Base-by-base conservation (phyloP, 1,140 invertebrate species). In the Gerris buenoi region DNA sequence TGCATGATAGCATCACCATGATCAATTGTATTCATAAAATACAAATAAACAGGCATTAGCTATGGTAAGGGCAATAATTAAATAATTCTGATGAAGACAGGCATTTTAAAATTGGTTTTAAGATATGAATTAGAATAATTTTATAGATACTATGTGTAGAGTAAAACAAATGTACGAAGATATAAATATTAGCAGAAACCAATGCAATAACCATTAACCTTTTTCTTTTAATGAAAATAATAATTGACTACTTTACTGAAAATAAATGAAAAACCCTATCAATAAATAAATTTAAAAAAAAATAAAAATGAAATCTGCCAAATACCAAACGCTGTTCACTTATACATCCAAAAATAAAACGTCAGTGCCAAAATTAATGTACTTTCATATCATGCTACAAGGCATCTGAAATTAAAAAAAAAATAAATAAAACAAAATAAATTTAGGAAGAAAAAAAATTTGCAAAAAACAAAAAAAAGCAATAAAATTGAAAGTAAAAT, bases 281-380 rank as follows among this genome's bases (percentile, higher is more conserved):
- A n/a, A n/a, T n/a, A n/a, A n/a, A n/a, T n/a, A n/a, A n/a, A n/a
- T n/a, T n/a, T n/a, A 46, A 46, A 46, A 46, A 46, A 46, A 46
- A 18, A 46, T 46, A 18, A 46, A 10, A 18, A 46, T 18, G 5
- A 46, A 46, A 46, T 10, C 5, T 46, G 33, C 5, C 18, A 46
- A 46, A 46, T 46, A 46, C 5, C 18, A 46, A 46, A 46, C 18
- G 5, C 18, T 46, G 5, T 46, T 46, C 33, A 46, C 33, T 46
- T 46, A 46, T 46, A 46, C 33, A 46, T 46, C 33, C 33, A 46
- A 46, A 46, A 46, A 46, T 18, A 46, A 46, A 46, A 46, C 18
- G 33, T 46, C 33, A 10, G n/a, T 61, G 69, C 70, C 72, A 71
- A 70, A 46, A 70, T 74, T 68, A 77, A 75, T 76, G 75, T 75